Evolutionary conservation across 2,113 vertebrate species (phyloP), one percentile per base, ranked within the genome.

Genomic region (Noturus placidus): DNA sequence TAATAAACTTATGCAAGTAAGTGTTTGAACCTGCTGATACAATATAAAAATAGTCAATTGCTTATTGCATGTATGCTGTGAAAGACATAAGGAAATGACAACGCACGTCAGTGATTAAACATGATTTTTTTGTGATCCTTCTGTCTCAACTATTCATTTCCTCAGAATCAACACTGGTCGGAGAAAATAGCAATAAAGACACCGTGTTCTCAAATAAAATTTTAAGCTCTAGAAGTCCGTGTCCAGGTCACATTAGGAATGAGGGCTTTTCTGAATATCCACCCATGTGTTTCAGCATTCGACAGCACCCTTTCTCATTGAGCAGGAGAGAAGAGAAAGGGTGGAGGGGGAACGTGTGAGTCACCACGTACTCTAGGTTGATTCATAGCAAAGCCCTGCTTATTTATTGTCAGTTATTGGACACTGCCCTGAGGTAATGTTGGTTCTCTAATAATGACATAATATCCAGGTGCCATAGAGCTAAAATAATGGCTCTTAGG

Each of bases 391-490:
- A 59, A 84, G 0, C 19, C 22, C 56, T 42, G 30, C 27, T 79
- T 84, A 78, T 88, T 88, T 88, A 88, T 87, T 54, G 35, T 25
- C 42, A 13, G 25, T 57, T 56, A 79, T 50, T 83, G 81, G 50
- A 84, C 57, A 38, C 30, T 54, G 35, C 22, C 22, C 74, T 79
- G 59, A 79, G 50, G 82, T 78, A 67, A 83, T 65, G 57, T 15
- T 38, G 30, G 4, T 59, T 35, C 52, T 87, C 30, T 27, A 52
- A 79, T 56, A 84, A 63, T 83, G 81, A 87, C 70, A 77, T 77
- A 76, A 78, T 79, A 61, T 69, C 30, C 70, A 56, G 82, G 57
- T 84, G 59, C n/a, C 67, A 82, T 2, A 0, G 69, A n/a, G 20
- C 38, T 76, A 22, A 63, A 77, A 77, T 77, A 80, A 67, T 56